These are phyloP conservation scores for Formica aserva DNA, from an alignment of 2,888 invertebrate genomes.

Conservation along the genomic window DNA sequence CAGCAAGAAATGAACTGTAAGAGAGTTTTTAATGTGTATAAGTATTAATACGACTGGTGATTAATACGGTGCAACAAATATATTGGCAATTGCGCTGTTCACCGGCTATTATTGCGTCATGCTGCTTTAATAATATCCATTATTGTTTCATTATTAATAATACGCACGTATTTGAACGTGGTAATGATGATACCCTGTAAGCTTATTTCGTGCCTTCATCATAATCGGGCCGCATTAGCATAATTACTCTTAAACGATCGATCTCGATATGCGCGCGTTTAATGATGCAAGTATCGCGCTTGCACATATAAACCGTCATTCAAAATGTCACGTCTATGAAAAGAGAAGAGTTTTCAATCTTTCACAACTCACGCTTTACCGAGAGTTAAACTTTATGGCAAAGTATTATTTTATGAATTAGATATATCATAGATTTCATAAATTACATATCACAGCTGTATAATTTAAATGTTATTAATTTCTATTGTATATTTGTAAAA, in stretches of 20 bases:
- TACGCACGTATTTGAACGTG: slow-evolving; percentile 57
- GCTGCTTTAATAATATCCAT: slow-evolving; percentile 56
- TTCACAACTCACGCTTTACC: not conserved
- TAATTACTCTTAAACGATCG: slow-evolving; percentile 57
- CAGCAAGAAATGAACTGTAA: slow-evolving; percentile 25
- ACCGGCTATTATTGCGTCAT: slow-evolving; percentile 53
- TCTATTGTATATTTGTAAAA: not conserved
- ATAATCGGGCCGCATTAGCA: slow-evolving; percentile 54
- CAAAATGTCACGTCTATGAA: slow-evolving; percentile 21
- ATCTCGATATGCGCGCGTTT: slow-evolving; percentile 48
- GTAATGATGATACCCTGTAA: slow-evolving; percentile 55
- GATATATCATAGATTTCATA: not conserved
- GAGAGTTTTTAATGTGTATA: not conserved
- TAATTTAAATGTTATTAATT: not conserved
- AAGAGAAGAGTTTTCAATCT: not conserved
- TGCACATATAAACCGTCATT: not conserved
- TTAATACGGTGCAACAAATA: slow-evolving; percentile 50
- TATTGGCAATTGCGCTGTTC: slow-evolving; percentile 49
- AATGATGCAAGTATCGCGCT: slow-evolving; percentile 43
- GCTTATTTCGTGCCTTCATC: slow-evolving; percentile 55
- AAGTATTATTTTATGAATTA: not conserved
- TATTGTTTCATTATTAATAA: slow-evolving; percentile 58
- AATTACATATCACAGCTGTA: not conserved
- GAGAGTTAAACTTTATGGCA: not conserved
- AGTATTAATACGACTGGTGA: slow-evolving; percentile 48